phyloP scores from a whole-genome alignment of 2,113 vertebrate genomes.

The Elephantulus edwardii region DNA sequence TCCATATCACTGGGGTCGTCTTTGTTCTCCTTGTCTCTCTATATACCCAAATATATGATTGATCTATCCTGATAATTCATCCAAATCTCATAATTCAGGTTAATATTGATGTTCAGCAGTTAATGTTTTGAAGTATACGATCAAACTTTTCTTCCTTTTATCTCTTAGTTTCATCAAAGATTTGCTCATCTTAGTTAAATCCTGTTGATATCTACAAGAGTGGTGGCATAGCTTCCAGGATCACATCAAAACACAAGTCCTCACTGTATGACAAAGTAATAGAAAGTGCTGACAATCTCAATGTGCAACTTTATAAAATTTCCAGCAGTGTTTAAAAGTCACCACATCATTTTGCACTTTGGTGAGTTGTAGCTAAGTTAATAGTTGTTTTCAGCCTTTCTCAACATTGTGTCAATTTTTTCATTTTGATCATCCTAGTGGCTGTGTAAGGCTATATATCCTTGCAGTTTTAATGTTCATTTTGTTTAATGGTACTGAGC shows the following conservation, averaged over 20 bases:
- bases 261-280: not conserved
- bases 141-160: not conserved
- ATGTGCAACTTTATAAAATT: not conserved
- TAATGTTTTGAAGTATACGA: not conserved
- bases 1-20: not conserved
- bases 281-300: not conserved
- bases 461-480: not conserved
- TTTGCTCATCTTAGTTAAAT: not conserved
- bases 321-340: not conserved
- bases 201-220: not conserved
- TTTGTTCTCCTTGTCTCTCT: not conserved
- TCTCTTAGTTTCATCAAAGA: not conserved
- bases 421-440: not conserved
- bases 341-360: not conserved
- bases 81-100: not conserved
- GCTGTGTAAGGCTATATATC: not conserved
- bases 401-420: not conserved
- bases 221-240: not conserved
- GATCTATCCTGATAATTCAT: not conserved
- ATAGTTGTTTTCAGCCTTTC: not conserved
- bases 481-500: not conserved
- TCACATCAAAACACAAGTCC: not conserved
- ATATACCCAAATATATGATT: not conserved
- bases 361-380: not conserved
- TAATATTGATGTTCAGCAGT: not conserved